A percentile compares a stretch with the other conserved stretches of the same genome.
These are phyloP conservation scores for Alcis repandata DNA, from an alignment of 2,888 invertebrate genomes.

Conservation along the genomic window DNA sequence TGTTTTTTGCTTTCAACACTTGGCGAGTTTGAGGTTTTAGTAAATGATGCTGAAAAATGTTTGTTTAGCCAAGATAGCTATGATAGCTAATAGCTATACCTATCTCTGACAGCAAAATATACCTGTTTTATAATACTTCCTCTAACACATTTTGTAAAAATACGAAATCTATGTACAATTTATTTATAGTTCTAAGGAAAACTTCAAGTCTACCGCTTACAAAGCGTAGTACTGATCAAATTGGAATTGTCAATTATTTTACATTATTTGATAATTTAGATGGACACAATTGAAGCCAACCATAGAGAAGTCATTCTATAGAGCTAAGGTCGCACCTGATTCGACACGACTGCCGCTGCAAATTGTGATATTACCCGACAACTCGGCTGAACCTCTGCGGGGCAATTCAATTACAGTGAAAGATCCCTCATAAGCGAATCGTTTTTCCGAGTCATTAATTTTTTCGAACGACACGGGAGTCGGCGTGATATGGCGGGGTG, in stretches of 20 bases:
- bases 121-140: too few species aligned
- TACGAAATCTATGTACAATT: too few species aligned
- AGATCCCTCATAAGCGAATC: constrained; percentile 87
- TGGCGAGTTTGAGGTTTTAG: constrained; percentile 9
- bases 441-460: constrained; percentile 87
- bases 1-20: constrained; percentile 44
- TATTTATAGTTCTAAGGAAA: too few species aligned
- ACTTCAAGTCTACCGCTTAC: too few species aligned
- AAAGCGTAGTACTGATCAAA: too few species aligned
- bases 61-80: neutral
- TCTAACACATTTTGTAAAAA: too few species aligned
- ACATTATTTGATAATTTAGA: too few species aligned
- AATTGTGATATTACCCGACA: constrained; percentile 67
- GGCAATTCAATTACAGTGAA: constrained; percentile 86
- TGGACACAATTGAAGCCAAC: neutral
- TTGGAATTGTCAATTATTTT: too few species aligned
- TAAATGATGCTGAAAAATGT: neutral
- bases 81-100: too few species aligned
- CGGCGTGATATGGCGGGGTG: constrained; percentile 82
- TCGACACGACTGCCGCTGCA: constrained; percentile 62
- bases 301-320: neutral
- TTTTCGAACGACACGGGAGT: constrained; percentile 85
- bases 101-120: too few species aligned
- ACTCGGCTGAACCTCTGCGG: constrained; percentile 79
- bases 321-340: constrained; percentile 57